Evolutionary conservation across 1,140 invertebrate genomes (phyloP).

Genomic region (Cardiocondyla obscurior): DNA sequence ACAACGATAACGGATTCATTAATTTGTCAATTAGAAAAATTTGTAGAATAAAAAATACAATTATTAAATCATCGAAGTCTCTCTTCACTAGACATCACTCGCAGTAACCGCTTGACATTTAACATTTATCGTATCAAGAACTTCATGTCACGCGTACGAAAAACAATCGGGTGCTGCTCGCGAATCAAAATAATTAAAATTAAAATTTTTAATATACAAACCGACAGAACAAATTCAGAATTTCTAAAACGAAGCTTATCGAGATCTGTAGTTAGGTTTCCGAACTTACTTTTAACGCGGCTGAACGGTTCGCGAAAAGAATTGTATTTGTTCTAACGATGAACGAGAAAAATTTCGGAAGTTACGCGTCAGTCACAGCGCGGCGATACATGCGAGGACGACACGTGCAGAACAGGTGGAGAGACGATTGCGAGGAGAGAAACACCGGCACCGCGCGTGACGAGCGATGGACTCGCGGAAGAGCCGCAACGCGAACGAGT

Average conservation of each 20-base stretch:
- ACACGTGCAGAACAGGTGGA: neutral
- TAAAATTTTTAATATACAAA: neutral
- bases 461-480: neutral
- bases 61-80: neutral
- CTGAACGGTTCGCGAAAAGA: neutral
- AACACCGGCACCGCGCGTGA: constrained; percentile 15
- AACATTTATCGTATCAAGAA: constrained; percentile 25
- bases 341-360: neutral
- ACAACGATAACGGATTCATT: neutral
- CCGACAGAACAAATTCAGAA: neutral
- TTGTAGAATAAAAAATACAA: neutral
- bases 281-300: constrained; percentile 2
- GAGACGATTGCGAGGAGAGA: neutral
- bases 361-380: too few relatives aligned
- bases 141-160: neutral
- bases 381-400: constrained; percentile 6
- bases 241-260: neutral
- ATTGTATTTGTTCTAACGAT: neutral
- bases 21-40: neutral
- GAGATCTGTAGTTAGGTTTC: too few relatives aligned
- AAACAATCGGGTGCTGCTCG: neutral
- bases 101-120: constrained; percentile 29
- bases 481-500: neutral
- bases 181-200: neutral
- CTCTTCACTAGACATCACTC: neutral